Evolutionary conservation across 2,113 vertebrate species (phyloP), one percentile per base, ranked within the genome.

Genomic region (Neoarius graeffei): DNA sequence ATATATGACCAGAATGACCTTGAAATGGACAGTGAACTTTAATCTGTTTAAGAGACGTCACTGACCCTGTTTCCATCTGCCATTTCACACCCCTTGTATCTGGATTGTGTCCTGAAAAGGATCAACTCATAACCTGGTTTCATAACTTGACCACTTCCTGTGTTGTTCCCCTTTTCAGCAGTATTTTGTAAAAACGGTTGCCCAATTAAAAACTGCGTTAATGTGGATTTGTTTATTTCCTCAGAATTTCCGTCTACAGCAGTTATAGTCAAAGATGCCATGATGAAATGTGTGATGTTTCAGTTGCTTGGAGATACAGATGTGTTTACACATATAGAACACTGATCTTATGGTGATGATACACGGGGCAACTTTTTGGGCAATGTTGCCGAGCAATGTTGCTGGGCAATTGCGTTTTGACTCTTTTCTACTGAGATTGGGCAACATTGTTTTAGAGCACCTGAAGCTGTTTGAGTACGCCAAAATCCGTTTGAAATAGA

Each of bases 71-170:
- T 77, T 19, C 7, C 71, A 62, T 62, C 57, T 27, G 54, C 27
- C 59, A 4, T 23, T 81, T 50, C 48, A 50, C 77, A 80, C 52
- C n/a, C 25, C 54, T 57, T 80, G 3, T 19, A 4, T 19, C 7
- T 80, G 48, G 10, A 54, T 56, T 15, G 77, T 30, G 19, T 57
- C 52, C n/a, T 30, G 13, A 27, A 1, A 60, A 42, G 48, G 30
- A 48, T 62, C 30, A 82, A 48, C 57, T 62, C 56, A 25, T 20
- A 52, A 74, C 35, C n/a, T 15, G 20, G 2, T 62, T 57, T 59
- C 80, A 59, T 7, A 81, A 81, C 80, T 23, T 62, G 8, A 5
- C 17, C 57, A 62, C 57, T 82, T 82, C 80, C 80, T 82, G 57
- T 48, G 7, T 25, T 42, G 57, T 62, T 82, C 80, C 54, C 5